Conservation (phyloP, 2,113 vertebrate species). For the Sitta europaea region DNA sequence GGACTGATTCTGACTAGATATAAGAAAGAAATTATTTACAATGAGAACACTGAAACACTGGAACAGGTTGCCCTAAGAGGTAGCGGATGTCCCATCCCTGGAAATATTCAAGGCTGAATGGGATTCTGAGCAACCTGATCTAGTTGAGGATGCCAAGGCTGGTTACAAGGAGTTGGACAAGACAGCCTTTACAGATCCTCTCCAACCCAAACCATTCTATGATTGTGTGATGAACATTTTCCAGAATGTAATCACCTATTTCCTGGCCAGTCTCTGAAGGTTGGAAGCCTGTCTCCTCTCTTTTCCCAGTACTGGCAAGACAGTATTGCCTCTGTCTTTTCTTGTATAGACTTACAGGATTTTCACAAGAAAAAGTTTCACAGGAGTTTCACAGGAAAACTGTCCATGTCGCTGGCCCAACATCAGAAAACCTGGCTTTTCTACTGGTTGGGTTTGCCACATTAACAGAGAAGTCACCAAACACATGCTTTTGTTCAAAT, state of each 20-base stretch:
- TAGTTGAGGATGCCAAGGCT: background rate
- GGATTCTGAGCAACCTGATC: background rate
- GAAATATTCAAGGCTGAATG: background rate
- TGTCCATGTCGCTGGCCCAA: no score
- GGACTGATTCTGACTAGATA: background rate
- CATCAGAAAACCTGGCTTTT: background rate
- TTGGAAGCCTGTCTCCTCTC: background rate
- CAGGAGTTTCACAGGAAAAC: background rate
- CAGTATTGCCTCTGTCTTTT: background rate
- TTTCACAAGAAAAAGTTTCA: background rate
- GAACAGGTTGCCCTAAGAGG: background rate
- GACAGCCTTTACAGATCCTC: background rate
- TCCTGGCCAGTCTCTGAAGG: background rate
- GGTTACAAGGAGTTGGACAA: background rate
- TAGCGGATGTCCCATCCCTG: background rate
- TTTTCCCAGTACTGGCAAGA: background rate
- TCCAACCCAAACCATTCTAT: background rate
- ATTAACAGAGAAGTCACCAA: background rate
- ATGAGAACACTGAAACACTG: background rate
- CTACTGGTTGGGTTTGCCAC: rapidly evolving
- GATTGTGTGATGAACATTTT: background rate
- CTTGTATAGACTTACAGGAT: background rate
- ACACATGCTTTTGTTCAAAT: background rate
- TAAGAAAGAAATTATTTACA: background rate
- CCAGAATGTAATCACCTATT: background rate